Evolutionary conservation across 2,888 invertebrate genomes (phyloP).

Genomic region (Oscheius sp.): DNA sequence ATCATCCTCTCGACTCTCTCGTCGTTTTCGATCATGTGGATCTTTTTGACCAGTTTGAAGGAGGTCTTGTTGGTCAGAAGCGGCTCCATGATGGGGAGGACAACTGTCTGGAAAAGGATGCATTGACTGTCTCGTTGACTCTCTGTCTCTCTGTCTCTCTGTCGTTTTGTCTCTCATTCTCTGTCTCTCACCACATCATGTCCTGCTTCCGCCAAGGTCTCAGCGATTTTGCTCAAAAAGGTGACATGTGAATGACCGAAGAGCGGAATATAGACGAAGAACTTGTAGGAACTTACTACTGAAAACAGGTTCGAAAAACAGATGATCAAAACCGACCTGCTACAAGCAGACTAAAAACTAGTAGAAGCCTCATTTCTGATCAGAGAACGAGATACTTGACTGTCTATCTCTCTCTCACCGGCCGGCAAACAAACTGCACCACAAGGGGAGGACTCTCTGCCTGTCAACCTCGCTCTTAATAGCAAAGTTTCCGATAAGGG

Average conservation of each 20-base stretch:
- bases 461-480: neutral
- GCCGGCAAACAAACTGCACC: too few species aligned
- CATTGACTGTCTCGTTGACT: neutral
- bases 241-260: slow-evolving; percentile 47
- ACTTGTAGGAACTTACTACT: slow-evolving; percentile 25
- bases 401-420: neutral
- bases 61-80: neutral
- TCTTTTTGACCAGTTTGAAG: neutral
- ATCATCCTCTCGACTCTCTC: neutral
- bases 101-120: neutral
- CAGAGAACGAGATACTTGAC: neutral
- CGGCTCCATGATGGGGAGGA: slow-evolving; percentile 17
- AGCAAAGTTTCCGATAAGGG: too few species aligned
- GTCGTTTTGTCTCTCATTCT: neutral
- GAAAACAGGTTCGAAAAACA: neutral
- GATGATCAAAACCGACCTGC: neutral
- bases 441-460: neutral
- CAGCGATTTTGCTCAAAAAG: slow-evolving; percentile 46
- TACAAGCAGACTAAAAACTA: neutral
- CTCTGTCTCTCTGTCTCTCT: slow-evolving; percentile 5
- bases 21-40: neutral
- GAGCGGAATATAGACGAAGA: slow-evolving; percentile 42
- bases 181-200: slow-evolving; percentile 46
- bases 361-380: neutral
- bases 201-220: slow-evolving; percentile 47